Evolutionary conservation across 2,888 invertebrate species (phyloP), one percentile per base, ranked within the genome.

Genomic region (Apamea monoglypha): DNA sequence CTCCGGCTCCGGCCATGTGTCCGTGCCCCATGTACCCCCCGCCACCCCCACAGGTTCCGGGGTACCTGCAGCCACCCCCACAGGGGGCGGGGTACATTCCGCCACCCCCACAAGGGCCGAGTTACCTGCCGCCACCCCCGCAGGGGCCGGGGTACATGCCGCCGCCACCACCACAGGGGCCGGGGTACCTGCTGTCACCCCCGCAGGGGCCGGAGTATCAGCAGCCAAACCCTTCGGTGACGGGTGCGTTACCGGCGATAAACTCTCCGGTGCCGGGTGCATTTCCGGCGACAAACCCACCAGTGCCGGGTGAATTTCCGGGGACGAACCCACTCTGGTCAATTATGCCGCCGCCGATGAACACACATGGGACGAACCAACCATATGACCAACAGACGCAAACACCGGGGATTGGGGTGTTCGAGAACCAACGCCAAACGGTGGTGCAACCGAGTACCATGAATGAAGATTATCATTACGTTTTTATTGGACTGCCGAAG

Each of bases 401-500:
- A 66, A 4, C 64, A 64, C 12, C 21, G n/a, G 47, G 16, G 16
- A 47, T 5, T 16, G 47, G 47, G 5, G 16, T 5, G 16, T 47
- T 47, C 5, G 47, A 47, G 44, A 44, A 44, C 44, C 44, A 12
- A 44, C 44, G 10, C 12, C 44, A 44, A 44, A 16, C 6, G 40
- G 40, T 7, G 40, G 7, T 40, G 40, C 12, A 25, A 36, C 6
- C 44, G 29, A 82, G 2, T 66, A 59, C 67, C 36, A 1, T 16
- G 25, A 16, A 36, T 44, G 29, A 83, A 0, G 91, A 92, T 61
- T 93, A 85, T 74, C 81, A 91, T 21, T 93, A 94, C 74, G 86
- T 95, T 70, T 95, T 92, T 76, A 86, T 95, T 3, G 95, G 95
- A 25, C 87, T 95, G 12, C 95, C 95, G 1, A 94, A 92, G 79